Conservation (phyloP, 1,140 invertebrate genomes). For the Drosophila lini region DNA sequence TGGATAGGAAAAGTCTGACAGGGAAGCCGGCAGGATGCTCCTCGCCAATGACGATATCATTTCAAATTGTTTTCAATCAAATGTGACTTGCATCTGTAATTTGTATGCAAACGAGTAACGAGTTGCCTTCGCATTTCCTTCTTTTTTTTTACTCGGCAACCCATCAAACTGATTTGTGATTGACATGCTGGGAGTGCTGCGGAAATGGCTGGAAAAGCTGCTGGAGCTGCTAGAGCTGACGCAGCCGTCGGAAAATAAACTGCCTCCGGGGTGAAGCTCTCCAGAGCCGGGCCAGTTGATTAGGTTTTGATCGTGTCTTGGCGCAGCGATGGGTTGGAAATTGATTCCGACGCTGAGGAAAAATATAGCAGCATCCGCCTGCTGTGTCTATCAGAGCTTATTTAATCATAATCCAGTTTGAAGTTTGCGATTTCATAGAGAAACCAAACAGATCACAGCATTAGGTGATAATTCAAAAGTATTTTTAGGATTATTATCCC, state of each 20-base stretch:
- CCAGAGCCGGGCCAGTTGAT: slow-evolving; percentile 33
- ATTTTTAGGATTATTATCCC: too few species aligned
- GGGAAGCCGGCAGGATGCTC: slow-evolving; percentile 6
- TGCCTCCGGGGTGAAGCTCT: slow-evolving; percentile 18
- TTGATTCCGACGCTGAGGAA: slow-evolving; percentile 1
- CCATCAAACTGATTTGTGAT: slow-evolving; percentile 67
- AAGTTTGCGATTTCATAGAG: background rate
- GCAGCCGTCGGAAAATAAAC: slow-evolving; percentile 36
- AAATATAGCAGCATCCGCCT: background rate
- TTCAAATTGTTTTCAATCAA: slow-evolving; percentile 81
- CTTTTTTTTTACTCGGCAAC: background rate
- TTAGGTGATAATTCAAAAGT: background rate
- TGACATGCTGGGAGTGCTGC: slow-evolving; percentile 45
- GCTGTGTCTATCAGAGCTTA: background rate
- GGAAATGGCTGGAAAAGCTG: slow-evolving; percentile 29
- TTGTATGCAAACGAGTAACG: slow-evolving; percentile 73
- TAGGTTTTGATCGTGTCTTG: slow-evolving; percentile 53
- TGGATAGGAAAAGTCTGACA: slow-evolving; percentile 16
- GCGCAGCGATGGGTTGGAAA: slow-evolving; percentile 1
- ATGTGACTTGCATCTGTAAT: slow-evolving; percentile 81
- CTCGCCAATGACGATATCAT: slow-evolving; percentile 65
- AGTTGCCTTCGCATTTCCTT: slow-evolving; percentile 18
- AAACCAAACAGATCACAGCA: too few species aligned
- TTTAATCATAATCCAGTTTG: background rate
- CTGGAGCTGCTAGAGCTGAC: slow-evolving; percentile 13